Base-by-base conservation (phyloP, 2,888 invertebrate genomes). In the Oeneis ivallda region DNA sequence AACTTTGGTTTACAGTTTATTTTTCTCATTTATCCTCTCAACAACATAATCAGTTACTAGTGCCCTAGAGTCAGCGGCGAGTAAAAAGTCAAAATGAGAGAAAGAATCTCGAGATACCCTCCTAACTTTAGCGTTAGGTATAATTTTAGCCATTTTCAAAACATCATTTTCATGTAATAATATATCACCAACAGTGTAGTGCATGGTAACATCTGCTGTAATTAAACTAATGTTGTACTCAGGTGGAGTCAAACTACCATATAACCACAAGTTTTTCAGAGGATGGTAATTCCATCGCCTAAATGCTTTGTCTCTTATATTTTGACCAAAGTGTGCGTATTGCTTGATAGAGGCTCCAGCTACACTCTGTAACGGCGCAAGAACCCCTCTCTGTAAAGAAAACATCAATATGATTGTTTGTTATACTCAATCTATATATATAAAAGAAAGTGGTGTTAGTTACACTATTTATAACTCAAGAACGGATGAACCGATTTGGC, bases 301-400 rank as follows among this genome's bases (percentile, higher is more conserved):
- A 65, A 79, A 79, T 4, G 50, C 10, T 62, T 54, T 70, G 17
- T 72, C 68, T 49, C 71, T 65, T 10, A 78, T 72, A 47, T 76
- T 76, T 61, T 79, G 79, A 10, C 77, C 79, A 50, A 59, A 76
- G 65, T 78, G 77, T 1, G 74, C 76, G 37, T 75, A 62, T 66
- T 76, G 75, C 26, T 78, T 79, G 2, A 73, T 47, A 5, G 79
- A 65, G 0, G 74, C 73, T 8, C 75, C 75, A 11, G 71, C 71
- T 13, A 71, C n/a, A 8, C 67, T 32, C 49, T 70, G 70, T 5
- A 68, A 41, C 1, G 52, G 39, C 41, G 43, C 50, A n/a, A 69
- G 84, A 85, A 69, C 11, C 5, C 34, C 39, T 41, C 45, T 19
- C 69, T 69, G 59, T 19, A 43, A 64, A 41, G 15, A 41, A 64